A percentile compares a stretch with the other conserved stretches of the same genome.
These are phyloP conservation scores for Psilopsiagon aurifrons DNA, from an alignment of 2,113 vertebrate species.

Conservation along the genomic window DNA sequence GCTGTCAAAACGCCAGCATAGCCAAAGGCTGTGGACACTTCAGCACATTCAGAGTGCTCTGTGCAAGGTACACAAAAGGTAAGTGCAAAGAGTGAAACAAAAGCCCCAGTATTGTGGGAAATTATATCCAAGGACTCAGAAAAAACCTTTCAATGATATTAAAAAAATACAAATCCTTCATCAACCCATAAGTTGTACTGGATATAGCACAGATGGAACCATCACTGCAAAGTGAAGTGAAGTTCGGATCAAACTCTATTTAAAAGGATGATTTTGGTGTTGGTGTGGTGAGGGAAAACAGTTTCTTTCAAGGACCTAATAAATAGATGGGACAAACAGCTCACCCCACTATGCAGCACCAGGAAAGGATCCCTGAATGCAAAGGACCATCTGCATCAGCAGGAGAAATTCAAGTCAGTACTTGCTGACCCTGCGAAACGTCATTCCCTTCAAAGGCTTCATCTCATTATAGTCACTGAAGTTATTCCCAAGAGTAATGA, in stretches of 20 bases:
- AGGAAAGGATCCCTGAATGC: fast-evolving
- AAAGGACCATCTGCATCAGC: neutral
- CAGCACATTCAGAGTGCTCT: neutral
- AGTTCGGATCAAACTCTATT: neutral
- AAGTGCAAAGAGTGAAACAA: neutral
- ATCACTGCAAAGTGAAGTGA: neutral
- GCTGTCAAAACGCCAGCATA: fast-evolving
- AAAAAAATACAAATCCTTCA: neutral
- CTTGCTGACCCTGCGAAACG: neutral
- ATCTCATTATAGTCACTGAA: neutral
- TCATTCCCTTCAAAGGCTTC: neutral
- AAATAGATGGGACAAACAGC: neutral
- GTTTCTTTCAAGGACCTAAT: neutral
- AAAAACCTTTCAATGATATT: neutral
- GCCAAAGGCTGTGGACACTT: neutral
- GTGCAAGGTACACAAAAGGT: neutral
- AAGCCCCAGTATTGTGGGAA: neutral
- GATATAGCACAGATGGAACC: neutral
- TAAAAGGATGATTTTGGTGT: neutral
- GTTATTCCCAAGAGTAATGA: neutral
- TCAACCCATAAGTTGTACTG: neutral
- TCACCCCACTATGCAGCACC: fast-evolving
- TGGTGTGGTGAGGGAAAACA: neutral
- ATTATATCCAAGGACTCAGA: neutral
- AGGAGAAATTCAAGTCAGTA: neutral